Evolutionary conservation across 2,888 invertebrate genomes (phyloP), one percentile per base, ranked within the genome.

Genomic region (Endomychus coccineus): DNA sequence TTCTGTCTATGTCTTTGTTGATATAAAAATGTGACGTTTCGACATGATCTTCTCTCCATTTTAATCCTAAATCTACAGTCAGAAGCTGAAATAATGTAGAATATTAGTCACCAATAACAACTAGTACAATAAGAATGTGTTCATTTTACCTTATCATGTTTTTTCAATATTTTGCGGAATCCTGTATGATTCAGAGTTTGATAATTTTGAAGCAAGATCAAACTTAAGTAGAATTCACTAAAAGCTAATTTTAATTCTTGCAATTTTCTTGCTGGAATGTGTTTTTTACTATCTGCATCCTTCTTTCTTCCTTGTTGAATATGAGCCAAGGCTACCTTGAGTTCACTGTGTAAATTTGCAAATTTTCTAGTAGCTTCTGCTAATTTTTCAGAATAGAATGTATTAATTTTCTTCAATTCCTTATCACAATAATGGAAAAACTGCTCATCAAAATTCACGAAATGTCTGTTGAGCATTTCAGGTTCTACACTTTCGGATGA

Each of bases 131-230:
- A 7, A 19, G 21, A 6, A 19, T 19, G 21, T 19, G 6, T n/a
- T n/a, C n/a, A n/a, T n/a, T 48, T 45, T 58, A 80, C 80, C 70
- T 90, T 90, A 62, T 90, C 90, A 62, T 89, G 89, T 62, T 90
- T 90, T 63, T 90, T 91, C 27, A 91, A 70, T 49, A 90, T 92
- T 64, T 90, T 90, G 24, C 90, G 72, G 64, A 91, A 90, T 2
- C 90, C 90, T 3, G 88, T 89, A 54, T 85, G 85, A 68, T 90
- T 90, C 9, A 90, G 70, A 51, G 83, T 86, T 64, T 91, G 88
- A 62, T 87, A 88, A 63, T 90, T 91, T 66, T 90, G 90, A 33
- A 90, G 67, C 24, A 90, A 67, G 52, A 91, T 86, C 36, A 91
- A 69, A 51, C 84, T 84, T 34, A 90, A 73, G 66, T 90, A 92